These are phyloP conservation scores for Gephyroberyx darwinii DNA, from an alignment of 2,797 vertebrate genomes.

Conservation along the genomic window DNA sequence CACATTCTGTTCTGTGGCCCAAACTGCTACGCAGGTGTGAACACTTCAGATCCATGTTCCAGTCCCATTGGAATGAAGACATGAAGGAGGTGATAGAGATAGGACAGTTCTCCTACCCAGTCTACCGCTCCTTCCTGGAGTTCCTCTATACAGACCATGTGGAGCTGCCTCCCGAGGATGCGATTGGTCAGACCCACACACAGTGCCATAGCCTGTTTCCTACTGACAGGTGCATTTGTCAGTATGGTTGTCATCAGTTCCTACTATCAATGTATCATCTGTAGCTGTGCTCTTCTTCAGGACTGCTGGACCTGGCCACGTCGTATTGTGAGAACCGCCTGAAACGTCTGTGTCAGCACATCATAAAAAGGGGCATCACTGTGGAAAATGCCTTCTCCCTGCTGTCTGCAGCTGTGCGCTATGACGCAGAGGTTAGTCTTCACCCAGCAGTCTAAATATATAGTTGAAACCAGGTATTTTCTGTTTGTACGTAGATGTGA, in stretches of 20 bases:
- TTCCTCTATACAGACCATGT: conserved; percentile 96
- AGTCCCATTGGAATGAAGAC: conserved; percentile 98
- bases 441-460: too few relatives aligned
- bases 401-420: conserved; percentile 95
- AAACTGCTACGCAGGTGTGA: conserved; percentile 87
- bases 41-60: conserved; percentile 98
- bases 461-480: not conserved
- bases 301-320: conserved; percentile 95
- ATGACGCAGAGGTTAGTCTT: conserved; percentile 91
- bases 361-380: conserved; percentile 96
- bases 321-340: conserved; percentile 97
- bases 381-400: conserved; percentile 97
- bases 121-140: conserved; percentile 96
- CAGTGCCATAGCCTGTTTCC: not conserved
- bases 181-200: conserved; percentile 86
- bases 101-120: conserved; percentile 95
- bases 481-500: not conserved
- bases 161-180: conserved; percentile 94
- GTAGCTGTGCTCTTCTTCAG: conserved; percentile 68
- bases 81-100: conserved; percentile 97
- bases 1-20: not conserved
- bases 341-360: conserved; percentile 95
- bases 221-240: not conserved
- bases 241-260: too few relatives aligned
- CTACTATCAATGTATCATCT: conserved; percentile 7